These are phyloP conservation scores for Cochlearius cochlearius DNA, from an alignment of 2,113 vertebrate species.

Conservation along the genomic window DNA sequence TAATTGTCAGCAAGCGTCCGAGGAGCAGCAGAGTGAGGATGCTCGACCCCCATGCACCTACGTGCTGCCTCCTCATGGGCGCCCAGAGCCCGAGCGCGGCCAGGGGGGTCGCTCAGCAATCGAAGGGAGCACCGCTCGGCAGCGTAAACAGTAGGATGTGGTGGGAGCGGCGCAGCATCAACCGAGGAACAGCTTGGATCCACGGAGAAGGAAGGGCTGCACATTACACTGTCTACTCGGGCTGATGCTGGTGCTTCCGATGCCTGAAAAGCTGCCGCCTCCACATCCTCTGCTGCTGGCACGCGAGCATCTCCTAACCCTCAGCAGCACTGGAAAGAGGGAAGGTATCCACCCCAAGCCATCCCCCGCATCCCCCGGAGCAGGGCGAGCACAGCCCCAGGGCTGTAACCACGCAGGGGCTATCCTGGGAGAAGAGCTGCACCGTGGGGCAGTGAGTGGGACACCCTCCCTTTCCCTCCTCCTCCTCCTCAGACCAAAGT, in stretches of 20 bases:
- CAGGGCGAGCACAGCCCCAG: neutral
- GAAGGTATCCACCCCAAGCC: neutral
- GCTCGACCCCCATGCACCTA: neutral
- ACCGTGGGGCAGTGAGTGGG: accelerated
- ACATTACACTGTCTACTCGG: constrained; percentile 59
- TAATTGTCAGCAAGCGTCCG: accelerated
- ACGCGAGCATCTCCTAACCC: neutral
- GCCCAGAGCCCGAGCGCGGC: neutral
- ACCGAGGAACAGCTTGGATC: constrained; percentile 68
- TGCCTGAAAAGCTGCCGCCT: constrained; percentile 69
- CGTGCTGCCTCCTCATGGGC: accelerated
- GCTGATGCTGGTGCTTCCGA: constrained; percentile 66
- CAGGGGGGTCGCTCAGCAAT: neutral
- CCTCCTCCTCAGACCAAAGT: neutral
- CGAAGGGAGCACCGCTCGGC: constrained; percentile 53
- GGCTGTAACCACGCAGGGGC: neutral
- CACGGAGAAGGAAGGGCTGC: constrained; percentile 57
- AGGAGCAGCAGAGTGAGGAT: neutral
- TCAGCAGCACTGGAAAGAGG: neutral
- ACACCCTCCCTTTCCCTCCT: neutral
- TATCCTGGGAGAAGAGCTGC: neutral
- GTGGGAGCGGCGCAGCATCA: constrained; percentile 37
- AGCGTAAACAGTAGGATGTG: constrained; percentile 6
- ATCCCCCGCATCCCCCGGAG: neutral
- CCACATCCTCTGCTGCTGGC: constrained; percentile 64